These are phyloP conservation scores for Etheostoma nigrum DNA, from an alignment of 2,797 vertebrate genomes.

Conservation along the genomic window DNA sequence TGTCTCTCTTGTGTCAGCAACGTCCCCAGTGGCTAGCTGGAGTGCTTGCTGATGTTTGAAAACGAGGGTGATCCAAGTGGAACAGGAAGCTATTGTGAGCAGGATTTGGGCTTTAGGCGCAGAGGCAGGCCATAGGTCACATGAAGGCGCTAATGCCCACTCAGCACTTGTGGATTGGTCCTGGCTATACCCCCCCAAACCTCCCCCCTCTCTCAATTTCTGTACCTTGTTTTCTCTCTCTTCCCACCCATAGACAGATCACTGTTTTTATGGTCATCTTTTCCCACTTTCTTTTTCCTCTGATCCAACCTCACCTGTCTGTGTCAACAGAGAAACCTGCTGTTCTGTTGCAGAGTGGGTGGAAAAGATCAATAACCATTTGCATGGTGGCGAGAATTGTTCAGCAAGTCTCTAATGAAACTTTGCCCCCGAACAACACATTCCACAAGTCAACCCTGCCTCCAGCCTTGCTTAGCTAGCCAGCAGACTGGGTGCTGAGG, in stretches of 20 bases:
- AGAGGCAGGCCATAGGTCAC: conserved; percentile 87
- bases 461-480: conserved; percentile 54
- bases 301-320: conserved; percentile 76
- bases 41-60: conserved; percentile 83
- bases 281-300: conserved; percentile 37
- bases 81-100: conserved; percentile 90
- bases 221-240: conserved; percentile 9
- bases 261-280: conserved; percentile 39
- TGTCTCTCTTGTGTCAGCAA: conserved; percentile 74
- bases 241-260: conserved; percentile 13
- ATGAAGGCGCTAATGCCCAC: conserved; percentile 87
- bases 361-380: conserved; percentile 80
- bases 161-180: conserved; percentile 86
- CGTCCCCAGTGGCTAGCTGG: conserved; percentile 74
- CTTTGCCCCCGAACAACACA: conserved; percentile 83
- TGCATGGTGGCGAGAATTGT: conserved; percentile 79
- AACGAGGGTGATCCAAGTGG: conserved; percentile 85
- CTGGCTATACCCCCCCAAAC: conserved; percentile 59
- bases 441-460: conserved; percentile 86
- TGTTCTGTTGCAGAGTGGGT: conserved; percentile 60
- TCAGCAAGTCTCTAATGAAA: conserved; percentile 86
- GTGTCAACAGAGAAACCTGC: conserved; percentile 63
- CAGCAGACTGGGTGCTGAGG: conserved; percentile 54
- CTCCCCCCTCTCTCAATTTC: neutral
- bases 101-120: conserved; percentile 88